These are phyloP conservation scores for Selene dorsalis DNA, from an alignment of 2,797 vertebrate genomes.

Conservation along the genomic window DNA sequence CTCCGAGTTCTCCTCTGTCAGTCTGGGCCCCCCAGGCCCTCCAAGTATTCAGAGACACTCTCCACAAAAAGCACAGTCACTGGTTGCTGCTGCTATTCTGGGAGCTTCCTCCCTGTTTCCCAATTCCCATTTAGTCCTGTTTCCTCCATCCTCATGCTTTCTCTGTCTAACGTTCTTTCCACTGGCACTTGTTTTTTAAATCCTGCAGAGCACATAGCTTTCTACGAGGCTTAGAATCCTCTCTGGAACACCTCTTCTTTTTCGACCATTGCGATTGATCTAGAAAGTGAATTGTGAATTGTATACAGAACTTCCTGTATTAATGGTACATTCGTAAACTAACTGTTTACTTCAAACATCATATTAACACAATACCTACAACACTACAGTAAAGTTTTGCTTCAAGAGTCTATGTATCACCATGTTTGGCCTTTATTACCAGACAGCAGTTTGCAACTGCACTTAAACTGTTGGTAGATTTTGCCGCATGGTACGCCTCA, in stretches of 20 bases:
- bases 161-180: conserved; percentile 10
- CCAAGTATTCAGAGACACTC: conserved; percentile 79
- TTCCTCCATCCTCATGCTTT: conserved; percentile 27
- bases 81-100: conserved; percentile 77
- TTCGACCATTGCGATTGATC: not conserved
- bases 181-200: not conserved
- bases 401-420: too few species aligned
- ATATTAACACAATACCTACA: not conserved
- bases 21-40: conserved; percentile 73
- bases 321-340: not conserved
- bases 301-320: not conserved
- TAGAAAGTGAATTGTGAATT: not conserved
- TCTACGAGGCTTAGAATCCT: not conserved
- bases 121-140: conserved; percentile 31
- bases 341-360: not conserved
- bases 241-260: not conserved
- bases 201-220: not conserved
- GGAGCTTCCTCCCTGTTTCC: conserved; percentile 52
- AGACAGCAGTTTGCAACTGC: too few species aligned
- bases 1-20: conserved; percentile 73
- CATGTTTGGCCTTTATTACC: too few species aligned
- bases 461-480: not conserved
- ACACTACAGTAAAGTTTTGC: not conserved
- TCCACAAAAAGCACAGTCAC: conserved; percentile 76
- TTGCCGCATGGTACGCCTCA: not conserved